Evolutionary conservation across 2,113 vertebrate species (phyloP).

Genomic region (Sporophila hypoxantha): DNA sequence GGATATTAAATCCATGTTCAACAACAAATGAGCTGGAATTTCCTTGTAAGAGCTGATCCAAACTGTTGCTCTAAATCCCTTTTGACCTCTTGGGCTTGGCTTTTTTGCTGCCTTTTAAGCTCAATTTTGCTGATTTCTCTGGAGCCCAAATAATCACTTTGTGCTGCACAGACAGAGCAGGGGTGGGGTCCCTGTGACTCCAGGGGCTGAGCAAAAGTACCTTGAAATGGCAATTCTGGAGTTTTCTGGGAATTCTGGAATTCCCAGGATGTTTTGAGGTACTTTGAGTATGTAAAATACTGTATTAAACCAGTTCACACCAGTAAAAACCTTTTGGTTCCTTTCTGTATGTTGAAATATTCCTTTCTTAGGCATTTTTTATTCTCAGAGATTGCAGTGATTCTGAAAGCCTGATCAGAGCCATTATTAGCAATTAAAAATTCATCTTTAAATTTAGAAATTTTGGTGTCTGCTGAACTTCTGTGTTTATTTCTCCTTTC

Average conservation of each 20-base stretch:
- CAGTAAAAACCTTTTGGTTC: not conserved
- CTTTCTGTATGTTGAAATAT: not conserved
- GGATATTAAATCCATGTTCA: not conserved
- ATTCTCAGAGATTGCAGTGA: not conserved
- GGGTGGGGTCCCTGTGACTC: not conserved
- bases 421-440: not conserved
- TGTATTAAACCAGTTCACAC: not conserved
- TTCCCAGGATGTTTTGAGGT: not conserved
- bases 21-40: not conserved
- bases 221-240: not conserved
- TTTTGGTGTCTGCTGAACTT: not conserved
- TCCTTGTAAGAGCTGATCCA: not conserved
- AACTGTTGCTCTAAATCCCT: not conserved
- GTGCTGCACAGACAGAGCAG: not conserved
- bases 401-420: not conserved
- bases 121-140: not conserved
- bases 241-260: not conserved
- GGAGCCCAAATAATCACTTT: not conserved
- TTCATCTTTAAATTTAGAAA: not conserved
- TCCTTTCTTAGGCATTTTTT: not conserved
- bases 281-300: not conserved
- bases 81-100: not conserved
- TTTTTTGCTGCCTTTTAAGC: not conserved
- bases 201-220: not conserved
- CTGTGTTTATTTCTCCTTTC: not conserved